Evolutionary conservation across 2,888 invertebrate species (phyloP).

Genomic region (Hartigia nigra): DNA sequence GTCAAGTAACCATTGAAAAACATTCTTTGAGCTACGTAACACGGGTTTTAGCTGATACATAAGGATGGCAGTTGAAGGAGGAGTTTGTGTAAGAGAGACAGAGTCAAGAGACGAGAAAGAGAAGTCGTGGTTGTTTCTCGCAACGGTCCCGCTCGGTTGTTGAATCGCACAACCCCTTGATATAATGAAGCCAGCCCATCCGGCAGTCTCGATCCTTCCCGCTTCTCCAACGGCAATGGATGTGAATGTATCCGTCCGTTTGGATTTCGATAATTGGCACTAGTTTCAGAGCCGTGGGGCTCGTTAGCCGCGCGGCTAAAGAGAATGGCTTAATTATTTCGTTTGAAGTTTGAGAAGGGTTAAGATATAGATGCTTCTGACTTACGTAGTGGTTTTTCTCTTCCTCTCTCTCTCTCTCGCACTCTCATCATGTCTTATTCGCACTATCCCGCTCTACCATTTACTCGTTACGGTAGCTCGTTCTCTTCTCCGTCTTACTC

Average conservation of each 20-base stretch:
- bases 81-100: neutral
- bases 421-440: neutral
- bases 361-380: constrained; percentile 30
- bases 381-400: neutral
- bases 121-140: neutral
- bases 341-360: constrained; percentile 61
- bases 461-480: neutral
- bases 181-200: constrained; percentile 35
- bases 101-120: neutral
- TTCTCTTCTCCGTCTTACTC: no score
- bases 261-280: constrained; percentile 64
- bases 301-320: constrained; percentile 57
- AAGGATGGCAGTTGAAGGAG: neutral
- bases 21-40: neutral
- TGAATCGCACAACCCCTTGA: constrained; percentile 28
- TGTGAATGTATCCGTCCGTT: constrained; percentile 35
- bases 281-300: constrained; percentile 52
- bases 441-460: neutral
- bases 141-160: constrained; percentile 4
- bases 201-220: constrained; percentile 6
- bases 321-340: constrained; percentile 64
- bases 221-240: constrained; percentile 11
- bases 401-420: no score
- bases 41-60: neutral
- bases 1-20: neutral